Base-by-base conservation (phyloP, 1,140 invertebrate species). In the Ectropis grisescens region DNA sequence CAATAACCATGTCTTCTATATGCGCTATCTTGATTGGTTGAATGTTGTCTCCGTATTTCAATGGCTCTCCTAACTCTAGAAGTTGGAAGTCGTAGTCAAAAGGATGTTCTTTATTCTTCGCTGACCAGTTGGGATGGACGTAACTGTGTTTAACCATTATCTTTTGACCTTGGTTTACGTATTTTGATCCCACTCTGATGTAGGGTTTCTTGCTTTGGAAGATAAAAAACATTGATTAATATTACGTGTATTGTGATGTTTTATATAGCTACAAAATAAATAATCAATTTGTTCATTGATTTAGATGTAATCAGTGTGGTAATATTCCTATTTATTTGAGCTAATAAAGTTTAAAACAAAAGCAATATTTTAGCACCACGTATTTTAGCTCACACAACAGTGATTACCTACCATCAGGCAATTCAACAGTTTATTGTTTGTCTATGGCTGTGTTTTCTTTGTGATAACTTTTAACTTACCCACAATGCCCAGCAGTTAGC, bases 21-120 rank as follows among this genome's bases (percentile, higher is more conserved):
- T 58, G 60, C 1, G 57, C 75, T 13, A 80, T 39, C 30, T 75
- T 78, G 0, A 80, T 36, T 1, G 75, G 64, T 22, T 72, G 70
- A 1, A 72, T 33, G 2, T 69, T 67, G 3, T 65, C 58, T 28
- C 66, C 56, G 16, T 59, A 71, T 11, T 57, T 59, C 36, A 80
- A 39, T 3, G 37, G 23, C 26, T 74, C 60, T 0, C 13, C 15
- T 6, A 76, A 22, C 23, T 76, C 61, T 7, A 80, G 16, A 0
- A 80, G 36, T 52, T 80, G 75, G 34, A 60, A 80, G 42, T 80
- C 71, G 15, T 55, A 80, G 33, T 80, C 71, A 16, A 76, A 80
- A 0, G 62, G 62, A 41, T 80, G 75, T 0, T 69, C 66, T 24
- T 80, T 80, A 2, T 42, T 48, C 22, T 55, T 60, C 0, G 49